Evolutionary conservation across 2,113 vertebrate species (phyloP), one percentile per base, ranked within the genome.

Genomic region (Capreolus pygargus): DNA sequence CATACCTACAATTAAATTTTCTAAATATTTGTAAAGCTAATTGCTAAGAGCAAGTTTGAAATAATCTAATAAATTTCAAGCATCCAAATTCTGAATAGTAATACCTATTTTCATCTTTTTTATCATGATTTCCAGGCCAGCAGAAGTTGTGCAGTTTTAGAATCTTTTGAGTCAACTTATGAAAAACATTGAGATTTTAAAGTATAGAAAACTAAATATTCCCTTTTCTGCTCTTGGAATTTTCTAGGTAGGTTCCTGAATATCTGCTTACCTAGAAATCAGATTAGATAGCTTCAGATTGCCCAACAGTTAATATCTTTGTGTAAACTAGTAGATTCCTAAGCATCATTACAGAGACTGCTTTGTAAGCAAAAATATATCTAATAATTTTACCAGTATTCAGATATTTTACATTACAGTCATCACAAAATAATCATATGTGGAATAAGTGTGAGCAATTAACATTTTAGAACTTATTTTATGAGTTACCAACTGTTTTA

Each of bases 1-100:
- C 50, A 95, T 90, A 85, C 28, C 39, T 89, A 33, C 39, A 96
- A 74, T 96, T 97, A 82, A 95, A 90, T 91, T 92, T 96, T 90
- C n/a, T 60, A 92, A 86, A n/a, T 88, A 82, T 86, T 83, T 92
- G 21, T 43, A 74, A 39, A 91, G n/a, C n/a, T 92, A 96, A 97
- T 88, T 92, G 30, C 81, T 87, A 96, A 95, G 2, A 92, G 21
- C 79, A 88, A 83, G 47, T 92, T 94, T 95, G 28, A 95, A 94
- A 95, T 96, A 96, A 86, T 70, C 27, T 92, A 95, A 88, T 96
- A 97, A 93, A 50, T 17, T 43, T 54, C 23, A 92, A 86, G 15
- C 45, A 61, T 90, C 14, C 89, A 85, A 94, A 89, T 64, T 74
- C 7, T 58, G 43, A 98, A 79, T 33, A 10, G 28, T 92, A 52